Evolutionary conservation across 2,797 vertebrate species (phyloP), one percentile per base, ranked within the genome.

Genomic region (Macroramphosus scolopax): DNA sequence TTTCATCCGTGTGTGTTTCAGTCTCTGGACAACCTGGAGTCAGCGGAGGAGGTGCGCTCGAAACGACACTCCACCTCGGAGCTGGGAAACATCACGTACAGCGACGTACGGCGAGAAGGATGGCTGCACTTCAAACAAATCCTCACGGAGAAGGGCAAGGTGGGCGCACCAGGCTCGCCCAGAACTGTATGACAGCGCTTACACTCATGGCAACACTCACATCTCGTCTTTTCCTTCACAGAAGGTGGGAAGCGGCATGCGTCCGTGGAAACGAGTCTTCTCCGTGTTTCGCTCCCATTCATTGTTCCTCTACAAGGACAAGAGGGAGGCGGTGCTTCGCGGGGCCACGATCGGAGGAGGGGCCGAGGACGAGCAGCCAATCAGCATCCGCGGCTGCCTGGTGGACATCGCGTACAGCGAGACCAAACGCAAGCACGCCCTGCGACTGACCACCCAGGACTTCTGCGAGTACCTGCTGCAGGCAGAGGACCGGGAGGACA

Each of bases 391-490:
- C 57, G 95, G 94, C 84, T 96, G 96, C 91, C 88, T 98, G 89
- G 93, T 97, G 89, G 96, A 99, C 91, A 98, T 98, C 39, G 97
- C 96, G 8, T 98, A 98, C 92, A 96, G 96, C 68, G 95, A 97
- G 85, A 98, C 96, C 81, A 97, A 97, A 67, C 93, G 93, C 53
- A 98, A 95, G 82, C 92, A 98, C 69, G 94, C 94, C 36, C 93
- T 98, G 84, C 89, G 95, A 8, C 91, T 98, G 80, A 97, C 93
- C 88, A 98, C 96, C 35, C 93, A 97, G 91, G 96, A 98, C 92
- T 99, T 96, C 91, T 97, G 95, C 81, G 96, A 98, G 92, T 98
- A 97, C 91, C 93, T 99, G 88, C 93, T 99, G 89, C 96, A 99
- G 91, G 96, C 95, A 17, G 95, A 97, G 88, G 93, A 96, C 89